Conservation (phyloP, 2,888 invertebrate genomes). For the Brachypalpus laphriformis region DNA sequence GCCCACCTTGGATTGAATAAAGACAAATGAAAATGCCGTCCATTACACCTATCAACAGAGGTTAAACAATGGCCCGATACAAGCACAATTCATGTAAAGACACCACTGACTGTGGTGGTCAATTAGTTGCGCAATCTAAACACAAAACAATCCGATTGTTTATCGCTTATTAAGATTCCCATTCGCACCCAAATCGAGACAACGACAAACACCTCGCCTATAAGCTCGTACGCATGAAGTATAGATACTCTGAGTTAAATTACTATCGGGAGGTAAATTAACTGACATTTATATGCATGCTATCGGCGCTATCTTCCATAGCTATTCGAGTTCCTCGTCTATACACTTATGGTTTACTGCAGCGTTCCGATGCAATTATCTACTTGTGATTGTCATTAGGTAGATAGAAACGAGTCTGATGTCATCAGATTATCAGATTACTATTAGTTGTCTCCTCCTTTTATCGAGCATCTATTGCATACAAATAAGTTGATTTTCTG, state of each 20-base stretch:
- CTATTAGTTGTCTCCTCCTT: background rate
- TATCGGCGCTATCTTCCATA: conserved; percentile 12
- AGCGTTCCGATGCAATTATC: background rate
- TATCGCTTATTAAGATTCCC: conserved; percentile 21
- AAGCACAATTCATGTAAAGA: conserved; percentile 9
- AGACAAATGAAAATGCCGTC: background rate
- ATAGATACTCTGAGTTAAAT: background rate
- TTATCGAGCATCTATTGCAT: conserved; percentile 24
- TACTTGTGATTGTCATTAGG: background rate
- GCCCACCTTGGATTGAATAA: conserved; percentile 10
- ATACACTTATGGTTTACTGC: background rate
- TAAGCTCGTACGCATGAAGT: conserved; percentile 10
- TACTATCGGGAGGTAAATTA: background rate
- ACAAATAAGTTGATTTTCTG: conserved; percentile 40
- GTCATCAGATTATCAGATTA: conserved; percentile 40
- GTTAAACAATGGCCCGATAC: background rate
- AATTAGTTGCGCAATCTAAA: conserved; percentile 10
- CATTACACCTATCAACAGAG: background rate
- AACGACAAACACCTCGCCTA: background rate
- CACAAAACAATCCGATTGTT: conserved; percentile 21
- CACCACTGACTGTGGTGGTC: background rate
- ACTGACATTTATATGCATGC: conserved; percentile 47
- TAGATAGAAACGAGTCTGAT: conserved; percentile 13
- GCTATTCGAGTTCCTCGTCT: background rate
- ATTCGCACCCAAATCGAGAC: conserved; percentile 21